Evolutionary conservation across 1,140 invertebrate genomes (phyloP), one percentile per base, ranked within the genome.

Genomic region (Choristoneura fumiferana): DNA sequence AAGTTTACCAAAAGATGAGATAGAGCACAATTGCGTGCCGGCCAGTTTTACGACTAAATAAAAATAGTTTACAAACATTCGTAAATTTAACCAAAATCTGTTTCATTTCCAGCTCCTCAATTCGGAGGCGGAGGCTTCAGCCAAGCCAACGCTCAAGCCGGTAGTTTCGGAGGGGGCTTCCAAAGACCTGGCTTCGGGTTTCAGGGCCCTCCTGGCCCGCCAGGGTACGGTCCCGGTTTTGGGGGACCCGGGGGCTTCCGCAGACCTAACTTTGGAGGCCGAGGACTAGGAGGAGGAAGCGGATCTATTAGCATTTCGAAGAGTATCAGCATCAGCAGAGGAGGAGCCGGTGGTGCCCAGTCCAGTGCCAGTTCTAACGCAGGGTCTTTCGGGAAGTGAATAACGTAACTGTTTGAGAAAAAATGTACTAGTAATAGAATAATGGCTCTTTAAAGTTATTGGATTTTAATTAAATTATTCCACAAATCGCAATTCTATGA

Each of bases 241-340:
- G 57, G 57, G 0, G 37, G 43, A n/a, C 35, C 13, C 4, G 60
- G 60, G 8, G 40, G 33, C 2, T 49, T 63, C 5, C 43, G 34
- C 56, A 22, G 36, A 36, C 1, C 43, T 6, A 18, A 35, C 8
- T 57, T 12, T 35, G 54, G 57, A 10, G 38, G 45, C 8, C 13
- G n/a, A 12, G 34, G 33, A 2, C 35, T 17, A 5, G 54, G 33
- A 1, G n/a, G 14, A 2, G 22, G 22, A 0, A 22, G 18, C 8
- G 55, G 63, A 1, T 65, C 65, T 2, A 56, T 81, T 0, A 77
- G 65, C 22, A 71, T 78, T 0, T 64, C 78, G 0, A 78, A 77
- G 60, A 81, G 78, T 59, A 67, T 78, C 1, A 72, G 68, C 61
- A 78, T 81, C 18, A 68, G 69, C 37, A 45, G 56, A 57, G 56